phyloP scores from a whole-genome alignment of 2,113 vertebrate genomes.

The Lepidothrix coronata region DNA sequence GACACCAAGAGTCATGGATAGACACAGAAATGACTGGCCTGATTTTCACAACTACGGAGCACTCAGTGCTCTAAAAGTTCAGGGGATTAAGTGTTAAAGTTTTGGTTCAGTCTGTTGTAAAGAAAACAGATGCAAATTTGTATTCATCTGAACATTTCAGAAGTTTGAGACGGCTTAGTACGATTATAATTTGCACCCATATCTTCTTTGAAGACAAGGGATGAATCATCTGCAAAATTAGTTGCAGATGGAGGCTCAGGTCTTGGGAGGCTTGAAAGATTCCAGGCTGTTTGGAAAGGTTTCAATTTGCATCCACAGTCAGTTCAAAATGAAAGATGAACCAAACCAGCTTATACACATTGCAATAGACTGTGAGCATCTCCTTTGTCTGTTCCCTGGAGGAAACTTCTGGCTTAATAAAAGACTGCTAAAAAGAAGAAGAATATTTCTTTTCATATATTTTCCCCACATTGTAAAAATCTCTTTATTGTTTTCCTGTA shows the following conservation, averaged over 20 bases:
- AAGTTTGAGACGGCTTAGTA: background rate
- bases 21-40: background rate
- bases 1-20: background rate
- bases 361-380: background rate
- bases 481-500: background rate
- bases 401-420: conserved; percentile 7
- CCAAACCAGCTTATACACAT: background rate
- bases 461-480: background rate
- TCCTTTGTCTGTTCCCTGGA: background rate
- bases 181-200: background rate
- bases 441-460: background rate
- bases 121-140: background rate
- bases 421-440: conserved; percentile 14
- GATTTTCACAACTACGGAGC: background rate
- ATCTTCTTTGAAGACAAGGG: conserved; percentile 28
- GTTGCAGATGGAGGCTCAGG: conserved; percentile 34
- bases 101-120: background rate
- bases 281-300: background rate
- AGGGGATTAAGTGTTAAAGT: background rate
- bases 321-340: conserved; percentile 49
- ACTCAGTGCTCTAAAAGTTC: background rate
- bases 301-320: conserved; percentile 20
- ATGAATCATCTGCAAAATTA: conserved; percentile 42
- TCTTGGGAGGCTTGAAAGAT: conserved; percentile 30
- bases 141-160: background rate